Conservation (phyloP, 2,113 vertebrate genomes). For the Cochlearius cochlearius region DNA sequence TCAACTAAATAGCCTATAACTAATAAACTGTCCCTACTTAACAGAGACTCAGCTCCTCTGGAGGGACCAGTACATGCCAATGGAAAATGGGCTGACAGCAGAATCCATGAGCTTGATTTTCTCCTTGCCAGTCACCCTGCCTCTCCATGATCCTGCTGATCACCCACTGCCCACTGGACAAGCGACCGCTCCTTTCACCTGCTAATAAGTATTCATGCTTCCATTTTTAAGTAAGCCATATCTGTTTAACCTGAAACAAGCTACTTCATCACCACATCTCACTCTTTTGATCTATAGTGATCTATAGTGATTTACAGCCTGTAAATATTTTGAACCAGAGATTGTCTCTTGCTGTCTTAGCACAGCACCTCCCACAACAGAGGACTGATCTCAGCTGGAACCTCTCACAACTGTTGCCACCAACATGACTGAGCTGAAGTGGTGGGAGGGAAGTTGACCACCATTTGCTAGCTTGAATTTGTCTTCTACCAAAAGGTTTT, state of each 20-base stretch:
- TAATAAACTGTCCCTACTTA: background rate
- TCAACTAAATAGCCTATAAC: background rate
- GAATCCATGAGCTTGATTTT: background rate
- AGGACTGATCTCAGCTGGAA: background rate
- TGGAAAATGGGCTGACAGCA: background rate
- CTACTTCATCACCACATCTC: background rate
- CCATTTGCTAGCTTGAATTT: background rate
- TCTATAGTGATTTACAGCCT: background rate
- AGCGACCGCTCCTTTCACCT: background rate
- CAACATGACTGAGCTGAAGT: background rate
- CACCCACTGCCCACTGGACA: background rate
- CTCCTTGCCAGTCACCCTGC: background rate
- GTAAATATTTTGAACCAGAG: background rate
- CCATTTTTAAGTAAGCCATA: background rate
- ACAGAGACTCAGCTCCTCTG: background rate
- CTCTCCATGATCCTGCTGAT: background rate
- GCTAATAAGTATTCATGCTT: background rate
- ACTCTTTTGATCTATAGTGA: background rate
- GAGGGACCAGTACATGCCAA: background rate
- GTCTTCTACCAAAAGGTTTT: background rate
- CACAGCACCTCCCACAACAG: background rate
- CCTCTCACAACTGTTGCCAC: background rate
- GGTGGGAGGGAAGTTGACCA: background rate
- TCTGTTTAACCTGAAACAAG: background rate
- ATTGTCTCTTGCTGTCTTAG: background rate